These are phyloP conservation scores for Graptemys geographica DNA, from an alignment of 2,797 vertebrate species.

Conservation along the genomic window DNA sequence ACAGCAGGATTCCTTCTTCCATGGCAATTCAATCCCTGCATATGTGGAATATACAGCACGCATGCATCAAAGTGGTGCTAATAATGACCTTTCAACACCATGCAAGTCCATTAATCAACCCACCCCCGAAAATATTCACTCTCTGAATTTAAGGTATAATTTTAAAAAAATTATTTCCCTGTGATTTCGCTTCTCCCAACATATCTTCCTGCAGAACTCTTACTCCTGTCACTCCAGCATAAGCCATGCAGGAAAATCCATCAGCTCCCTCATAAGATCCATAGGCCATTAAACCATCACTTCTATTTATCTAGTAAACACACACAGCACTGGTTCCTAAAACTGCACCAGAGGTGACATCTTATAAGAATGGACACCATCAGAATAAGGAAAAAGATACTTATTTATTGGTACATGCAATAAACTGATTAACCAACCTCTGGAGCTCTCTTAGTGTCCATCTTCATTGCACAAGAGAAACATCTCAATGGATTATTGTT, in stretches of 20 bases:
- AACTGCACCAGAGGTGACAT: not conserved
- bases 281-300: not conserved
- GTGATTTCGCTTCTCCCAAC: not conserved
- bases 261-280: not conserved
- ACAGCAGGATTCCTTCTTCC: not conserved
- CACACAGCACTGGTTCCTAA: not conserved
- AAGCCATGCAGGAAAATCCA: not conserved
- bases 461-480: not conserved
- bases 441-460: not conserved
- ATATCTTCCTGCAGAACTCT: not conserved
- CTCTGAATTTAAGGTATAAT: not conserved
- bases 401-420: not conserved
- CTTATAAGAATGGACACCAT: not conserved
- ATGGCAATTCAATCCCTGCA: not conserved
- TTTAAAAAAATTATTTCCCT: not conserved
- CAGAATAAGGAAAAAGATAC: not conserved
- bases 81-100: not conserved
- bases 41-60: not conserved
- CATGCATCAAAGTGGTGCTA: not conserved
- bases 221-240: not conserved
- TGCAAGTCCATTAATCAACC: not conserved
- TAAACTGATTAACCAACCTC: not conserved
- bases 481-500: too few species aligned
- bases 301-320: not conserved
- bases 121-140: not conserved